These are phyloP conservation scores for Rhyzopertha dominica DNA, from an alignment of 1,140 invertebrate genomes.

Conservation along the genomic window DNA sequence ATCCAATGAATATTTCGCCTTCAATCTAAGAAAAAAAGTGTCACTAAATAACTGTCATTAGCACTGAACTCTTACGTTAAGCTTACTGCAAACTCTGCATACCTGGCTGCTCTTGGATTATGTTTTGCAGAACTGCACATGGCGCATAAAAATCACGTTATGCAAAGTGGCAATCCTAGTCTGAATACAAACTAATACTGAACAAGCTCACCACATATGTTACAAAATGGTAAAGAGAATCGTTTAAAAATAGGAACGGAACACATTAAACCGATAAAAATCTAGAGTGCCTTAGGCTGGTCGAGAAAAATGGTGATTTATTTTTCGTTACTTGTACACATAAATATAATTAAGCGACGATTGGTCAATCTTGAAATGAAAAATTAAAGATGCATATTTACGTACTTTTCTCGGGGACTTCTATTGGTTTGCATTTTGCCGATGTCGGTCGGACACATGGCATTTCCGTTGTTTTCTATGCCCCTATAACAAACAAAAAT, in stretches of 20 bases:
- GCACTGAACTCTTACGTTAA: too few species aligned
- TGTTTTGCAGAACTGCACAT: too few species aligned
- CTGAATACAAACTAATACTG: too few species aligned
- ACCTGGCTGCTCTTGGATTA: too few species aligned
- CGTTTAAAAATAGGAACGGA: neutral
- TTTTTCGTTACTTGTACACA: conserved; percentile 10
- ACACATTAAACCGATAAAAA: neutral
- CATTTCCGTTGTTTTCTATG: conserved; percentile 40
- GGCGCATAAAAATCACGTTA: too few species aligned
- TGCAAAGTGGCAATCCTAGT: too few species aligned
- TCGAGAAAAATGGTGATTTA: conserved; percentile 7
- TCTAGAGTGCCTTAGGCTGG: neutral
- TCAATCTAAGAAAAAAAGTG: too few species aligned
- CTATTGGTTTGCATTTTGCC: conserved; percentile 30
- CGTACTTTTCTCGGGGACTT: conserved; percentile 39
- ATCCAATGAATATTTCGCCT: too few species aligned
- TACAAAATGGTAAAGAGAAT: neutral
- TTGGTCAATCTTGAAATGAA: conserved; percentile 1
- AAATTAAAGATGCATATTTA: too few species aligned
- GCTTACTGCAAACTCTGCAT: too few species aligned
- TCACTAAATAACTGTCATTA: too few species aligned
- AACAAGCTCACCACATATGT: too few species aligned
- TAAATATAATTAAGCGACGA: neutral
- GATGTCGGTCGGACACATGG: conserved; percentile 32
- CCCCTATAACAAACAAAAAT: conserved; percentile 36